These are phyloP conservation scores for Sebastes matsubarae DNA, from an alignment of 2,797 vertebrate genomes.

Conservation along the genomic window DNA sequence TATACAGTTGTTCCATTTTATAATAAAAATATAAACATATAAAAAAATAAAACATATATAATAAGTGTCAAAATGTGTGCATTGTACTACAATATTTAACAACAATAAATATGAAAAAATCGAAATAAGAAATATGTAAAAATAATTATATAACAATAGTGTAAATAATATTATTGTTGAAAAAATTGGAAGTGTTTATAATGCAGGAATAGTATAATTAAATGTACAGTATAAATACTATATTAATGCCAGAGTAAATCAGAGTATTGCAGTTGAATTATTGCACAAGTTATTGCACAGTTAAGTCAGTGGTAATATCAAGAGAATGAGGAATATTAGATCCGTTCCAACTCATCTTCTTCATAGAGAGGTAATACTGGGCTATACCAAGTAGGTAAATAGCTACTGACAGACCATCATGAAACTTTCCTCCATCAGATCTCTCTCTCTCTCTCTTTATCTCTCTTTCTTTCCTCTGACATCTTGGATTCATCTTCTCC, in stretches of 20 bases:
- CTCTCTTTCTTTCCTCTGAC: slow-evolving; percentile 22
- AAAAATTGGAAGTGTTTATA: background rate
- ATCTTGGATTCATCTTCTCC: slow-evolving; percentile 43
- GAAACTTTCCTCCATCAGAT: slow-evolving; percentile 29
- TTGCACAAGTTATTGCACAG: background rate
- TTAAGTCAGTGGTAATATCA: background rate
- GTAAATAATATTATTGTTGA: background rate
- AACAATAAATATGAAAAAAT: background rate
- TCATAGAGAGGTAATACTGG: background rate
- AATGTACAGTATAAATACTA: background rate
- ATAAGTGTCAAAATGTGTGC: background rate
- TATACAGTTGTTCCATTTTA: background rate
- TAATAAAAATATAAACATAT: background rate
- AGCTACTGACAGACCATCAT: slow-evolving; percentile 21
- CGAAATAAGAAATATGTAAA: background rate
- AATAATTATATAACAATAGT: background rate
- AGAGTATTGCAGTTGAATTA: background rate
- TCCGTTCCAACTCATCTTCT: slow-evolving; percentile 6
- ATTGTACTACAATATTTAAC: background rate
- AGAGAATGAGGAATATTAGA: background rate
- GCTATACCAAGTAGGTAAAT: slow-evolving; percentile 18
- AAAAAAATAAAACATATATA: background rate
- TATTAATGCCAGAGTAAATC: background rate
- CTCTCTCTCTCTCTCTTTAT: slow-evolving; percentile 2
- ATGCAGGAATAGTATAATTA: background rate